Conservation (phyloP, 2,888 invertebrate species). For the Campoplex capitator region DNA sequence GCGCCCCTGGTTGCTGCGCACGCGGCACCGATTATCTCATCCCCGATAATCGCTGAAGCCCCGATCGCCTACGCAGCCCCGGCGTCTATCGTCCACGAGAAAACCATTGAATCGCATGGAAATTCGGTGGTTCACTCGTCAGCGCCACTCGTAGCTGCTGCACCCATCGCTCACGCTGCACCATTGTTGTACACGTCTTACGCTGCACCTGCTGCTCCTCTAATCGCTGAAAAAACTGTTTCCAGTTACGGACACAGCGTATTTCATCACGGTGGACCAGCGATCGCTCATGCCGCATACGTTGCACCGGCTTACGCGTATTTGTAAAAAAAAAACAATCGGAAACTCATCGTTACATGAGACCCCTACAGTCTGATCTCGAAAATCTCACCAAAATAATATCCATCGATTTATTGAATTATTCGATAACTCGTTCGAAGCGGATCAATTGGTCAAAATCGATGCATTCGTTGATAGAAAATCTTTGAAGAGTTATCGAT, state of each 20-base stretch:
- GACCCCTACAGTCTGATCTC: constrained; percentile 35
- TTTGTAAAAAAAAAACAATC: constrained; percentile 24
- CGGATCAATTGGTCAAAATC: neutral
- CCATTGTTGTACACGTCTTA: constrained; percentile 63
- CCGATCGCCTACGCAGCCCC: constrained; percentile 74
- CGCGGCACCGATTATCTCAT: constrained; percentile 49
- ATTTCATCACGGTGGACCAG: constrained; percentile 72
- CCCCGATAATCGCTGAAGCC: constrained; percentile 59
- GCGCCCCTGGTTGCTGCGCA: constrained; percentile 85
- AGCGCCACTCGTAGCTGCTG: constrained; percentile 85
- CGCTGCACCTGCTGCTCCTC: constrained; percentile 66
- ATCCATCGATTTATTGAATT: neutral
- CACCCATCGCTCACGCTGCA: constrained; percentile 68
- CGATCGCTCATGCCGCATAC: constrained; percentile 69
- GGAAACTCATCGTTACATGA: neutral
- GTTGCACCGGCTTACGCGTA: constrained; percentile 65
- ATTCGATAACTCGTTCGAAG: neutral
- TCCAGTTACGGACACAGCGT: constrained; percentile 76
- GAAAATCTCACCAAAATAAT: constrained; percentile 34
- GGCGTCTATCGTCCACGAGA: constrained; percentile 64
- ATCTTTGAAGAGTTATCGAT: too few species aligned
- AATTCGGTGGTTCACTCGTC: constrained; percentile 84
- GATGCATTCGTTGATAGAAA: neutral
- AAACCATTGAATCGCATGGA: constrained; percentile 79
- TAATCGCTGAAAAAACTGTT: constrained; percentile 74